phyloP scores from a whole-genome alignment of 2,113 vertebrate genomes.

The Elanus axillaris region DNA sequence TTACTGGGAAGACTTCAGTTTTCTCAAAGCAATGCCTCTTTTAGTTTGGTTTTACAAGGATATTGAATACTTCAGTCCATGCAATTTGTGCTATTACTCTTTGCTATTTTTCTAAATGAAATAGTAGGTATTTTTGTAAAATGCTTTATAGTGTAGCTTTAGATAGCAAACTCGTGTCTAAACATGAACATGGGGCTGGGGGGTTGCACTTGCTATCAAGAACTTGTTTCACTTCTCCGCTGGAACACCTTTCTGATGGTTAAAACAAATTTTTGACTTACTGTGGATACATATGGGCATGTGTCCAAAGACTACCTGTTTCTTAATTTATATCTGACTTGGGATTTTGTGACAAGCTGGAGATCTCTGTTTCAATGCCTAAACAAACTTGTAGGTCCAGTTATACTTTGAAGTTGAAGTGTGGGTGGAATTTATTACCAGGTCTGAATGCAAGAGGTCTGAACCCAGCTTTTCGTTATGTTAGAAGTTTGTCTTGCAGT shows the following conservation, averaged over 20 bases:
- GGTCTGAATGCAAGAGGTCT: neutral
- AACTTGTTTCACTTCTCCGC: neutral
- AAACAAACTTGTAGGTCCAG: neutral
- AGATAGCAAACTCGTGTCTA: neutral
- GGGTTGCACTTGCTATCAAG: accelerated
- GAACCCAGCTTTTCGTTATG: neutral
- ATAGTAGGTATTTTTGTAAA: neutral
- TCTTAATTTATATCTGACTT: neutral
- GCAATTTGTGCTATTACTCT: neutral
- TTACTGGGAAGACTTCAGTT: neutral
- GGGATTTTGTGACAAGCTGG: neutral
- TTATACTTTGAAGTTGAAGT: neutral
- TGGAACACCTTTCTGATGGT: neutral
- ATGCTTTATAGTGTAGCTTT: neutral
- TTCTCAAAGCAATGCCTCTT: neutral
- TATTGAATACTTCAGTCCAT: neutral
- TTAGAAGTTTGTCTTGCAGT: neutral
- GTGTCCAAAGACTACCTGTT: neutral
- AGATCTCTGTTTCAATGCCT: neutral
- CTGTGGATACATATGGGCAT: too few species aligned
- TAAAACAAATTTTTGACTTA: neutral
- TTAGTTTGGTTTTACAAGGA: neutral
- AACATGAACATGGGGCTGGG: neutral
- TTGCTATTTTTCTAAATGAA: neutral
- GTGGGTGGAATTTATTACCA: slow-evolving; percentile 28